Conservation (phyloP, 1,140 invertebrate species). For the Leptopilina boulardi region DNA sequence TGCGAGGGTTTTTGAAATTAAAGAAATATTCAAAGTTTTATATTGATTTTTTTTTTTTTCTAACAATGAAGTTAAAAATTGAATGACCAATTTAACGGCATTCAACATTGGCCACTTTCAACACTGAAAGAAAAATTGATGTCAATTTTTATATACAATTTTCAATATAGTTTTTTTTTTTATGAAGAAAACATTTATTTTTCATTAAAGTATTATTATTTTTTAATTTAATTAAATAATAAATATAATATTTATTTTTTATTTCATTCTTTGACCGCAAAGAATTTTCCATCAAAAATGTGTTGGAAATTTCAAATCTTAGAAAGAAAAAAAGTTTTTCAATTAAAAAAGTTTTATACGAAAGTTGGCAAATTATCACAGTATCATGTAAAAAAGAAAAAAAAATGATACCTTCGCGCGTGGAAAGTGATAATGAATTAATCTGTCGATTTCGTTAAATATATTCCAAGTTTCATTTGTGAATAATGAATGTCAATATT, state of each 20-base stretch:
- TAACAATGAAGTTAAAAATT: slow-evolving; percentile 11
- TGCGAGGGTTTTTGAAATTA: background rate
- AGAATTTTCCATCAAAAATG: too few species aligned
- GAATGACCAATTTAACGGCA: slow-evolving; percentile 9
- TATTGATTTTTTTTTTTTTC: slow-evolving; percentile 11
- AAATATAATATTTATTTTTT: too few species aligned
- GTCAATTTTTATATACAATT: background rate
- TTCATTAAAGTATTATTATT: too few species aligned
- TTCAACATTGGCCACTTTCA: slow-evolving; percentile 9
- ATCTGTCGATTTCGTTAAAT: background rate
- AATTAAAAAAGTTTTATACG: background rate
- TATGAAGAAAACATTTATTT: too few species aligned
- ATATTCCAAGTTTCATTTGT: background rate
- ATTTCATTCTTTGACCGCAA: too few species aligned
- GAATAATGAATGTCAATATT: slow-evolving; percentile 17
- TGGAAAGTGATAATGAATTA: background rate
- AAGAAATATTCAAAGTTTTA: background rate
- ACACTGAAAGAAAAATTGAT: background rate
- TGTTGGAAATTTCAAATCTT: too few species aligned
- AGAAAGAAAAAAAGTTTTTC: background rate
- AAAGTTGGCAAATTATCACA: too few species aligned
- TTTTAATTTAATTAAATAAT: too few species aligned
- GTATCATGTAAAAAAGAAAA: background rate
- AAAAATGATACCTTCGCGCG: background rate
- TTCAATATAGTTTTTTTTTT: background rate